Evolutionary conservation across 2,113 vertebrate genomes (phyloP).

Genomic region (Upupa epops): DNA sequence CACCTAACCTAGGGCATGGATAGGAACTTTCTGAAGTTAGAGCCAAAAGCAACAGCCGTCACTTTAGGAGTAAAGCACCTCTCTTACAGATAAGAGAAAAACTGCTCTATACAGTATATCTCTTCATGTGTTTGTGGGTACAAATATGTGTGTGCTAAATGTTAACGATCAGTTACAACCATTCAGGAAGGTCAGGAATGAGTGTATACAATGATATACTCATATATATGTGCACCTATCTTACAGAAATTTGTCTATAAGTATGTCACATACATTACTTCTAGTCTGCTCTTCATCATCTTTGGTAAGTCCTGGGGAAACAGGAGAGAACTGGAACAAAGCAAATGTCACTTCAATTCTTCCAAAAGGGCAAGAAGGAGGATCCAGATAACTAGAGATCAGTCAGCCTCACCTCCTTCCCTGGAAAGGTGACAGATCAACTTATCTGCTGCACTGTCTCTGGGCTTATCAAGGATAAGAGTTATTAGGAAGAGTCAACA

Average conservation of each 20-base stretch:
- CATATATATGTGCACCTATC: accelerated
- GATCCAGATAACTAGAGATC: too few relatives aligned
- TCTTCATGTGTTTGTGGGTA: neutral
- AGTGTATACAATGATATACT: neutral
- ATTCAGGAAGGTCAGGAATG: neutral
- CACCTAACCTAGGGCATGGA: neutral
- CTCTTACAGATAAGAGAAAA: neutral
- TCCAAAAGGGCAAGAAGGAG: too few relatives aligned
- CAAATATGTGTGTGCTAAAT: neutral
- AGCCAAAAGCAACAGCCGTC: neutral
- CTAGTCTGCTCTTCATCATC: too few relatives aligned
- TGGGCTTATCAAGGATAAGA: too few relatives aligned
- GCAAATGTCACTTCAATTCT: too few relatives aligned
- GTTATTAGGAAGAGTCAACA: too few relatives aligned
- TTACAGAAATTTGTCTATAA: neutral
- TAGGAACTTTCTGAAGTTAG: neutral
- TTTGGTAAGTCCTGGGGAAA: too few relatives aligned
- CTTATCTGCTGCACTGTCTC: too few relatives aligned
- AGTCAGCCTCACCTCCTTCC: too few relatives aligned
- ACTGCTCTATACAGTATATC: neutral
- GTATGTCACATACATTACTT: neutral
- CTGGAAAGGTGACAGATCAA: too few relatives aligned
- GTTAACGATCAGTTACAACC: neutral
- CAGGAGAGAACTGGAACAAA: too few relatives aligned
- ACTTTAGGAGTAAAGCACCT: neutral